Evolutionary conservation across 1,140 invertebrate genomes (phyloP).

Genomic region (Scaptomyza pallida): DNA sequence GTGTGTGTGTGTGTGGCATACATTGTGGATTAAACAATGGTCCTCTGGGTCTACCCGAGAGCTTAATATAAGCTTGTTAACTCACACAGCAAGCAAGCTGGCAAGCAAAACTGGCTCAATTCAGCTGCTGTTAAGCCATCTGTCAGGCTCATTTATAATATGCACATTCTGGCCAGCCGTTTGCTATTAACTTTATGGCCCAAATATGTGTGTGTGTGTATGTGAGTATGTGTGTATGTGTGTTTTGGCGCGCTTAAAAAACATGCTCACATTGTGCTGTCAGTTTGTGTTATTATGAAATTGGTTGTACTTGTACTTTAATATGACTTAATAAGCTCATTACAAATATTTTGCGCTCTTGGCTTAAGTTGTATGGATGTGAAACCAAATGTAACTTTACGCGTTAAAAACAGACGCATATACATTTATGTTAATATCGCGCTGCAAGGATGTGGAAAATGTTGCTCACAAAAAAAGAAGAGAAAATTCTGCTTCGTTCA

Average conservation of each 20-base stretch:
- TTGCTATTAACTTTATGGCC: slow-evolving; percentile 77
- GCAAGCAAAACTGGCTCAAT: background rate
- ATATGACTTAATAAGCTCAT: slow-evolving; percentile 77
- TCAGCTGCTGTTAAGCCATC: slow-evolving; percentile 32
- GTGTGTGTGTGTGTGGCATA: background rate
- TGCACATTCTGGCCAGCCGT: slow-evolving; percentile 56
- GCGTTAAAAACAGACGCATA: background rate
- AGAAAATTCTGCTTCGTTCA: slow-evolving; percentile 47
- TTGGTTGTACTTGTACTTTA: slow-evolving; percentile 80
- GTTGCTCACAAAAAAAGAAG: slow-evolving; percentile 32
- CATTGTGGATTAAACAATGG: background rate
- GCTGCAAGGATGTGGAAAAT: slow-evolving; percentile 38
- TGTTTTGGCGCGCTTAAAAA: too few species aligned
- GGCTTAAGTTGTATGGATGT: slow-evolving; percentile 7
- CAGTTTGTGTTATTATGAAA: slow-evolving; percentile 76
- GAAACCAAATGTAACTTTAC: slow-evolving; percentile 26
- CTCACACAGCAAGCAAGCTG: background rate
- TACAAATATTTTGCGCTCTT: slow-evolving; percentile 44
- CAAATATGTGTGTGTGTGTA: slow-evolving; percentile 51
- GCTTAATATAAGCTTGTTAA: slow-evolving; percentile 3
- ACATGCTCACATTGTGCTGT: slow-evolving; percentile 47
- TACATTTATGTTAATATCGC: slow-evolving; percentile 31
- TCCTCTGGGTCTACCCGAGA: background rate
- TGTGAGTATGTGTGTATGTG: too few species aligned
- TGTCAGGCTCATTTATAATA: slow-evolving; percentile 43